phyloP scores from a whole-genome alignment of 2,888 invertebrate genomes.

The Tubulanus polymorphus region DNA sequence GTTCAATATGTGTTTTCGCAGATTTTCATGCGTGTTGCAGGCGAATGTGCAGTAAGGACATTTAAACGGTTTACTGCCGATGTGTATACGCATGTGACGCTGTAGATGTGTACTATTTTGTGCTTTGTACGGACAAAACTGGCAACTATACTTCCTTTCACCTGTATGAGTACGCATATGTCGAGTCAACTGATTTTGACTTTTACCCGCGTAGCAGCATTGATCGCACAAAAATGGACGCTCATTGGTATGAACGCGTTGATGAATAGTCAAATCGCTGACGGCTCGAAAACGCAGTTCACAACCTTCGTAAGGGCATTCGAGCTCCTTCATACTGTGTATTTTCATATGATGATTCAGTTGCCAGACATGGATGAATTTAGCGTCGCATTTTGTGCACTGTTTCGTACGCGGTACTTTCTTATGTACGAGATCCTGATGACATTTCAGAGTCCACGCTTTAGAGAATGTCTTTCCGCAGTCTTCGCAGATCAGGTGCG shows the following conservation, averaged over 20 bases:
- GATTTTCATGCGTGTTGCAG: constrained; percentile 68
- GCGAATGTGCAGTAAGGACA: constrained; percentile 66
- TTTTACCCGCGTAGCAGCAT: constrained; percentile 68
- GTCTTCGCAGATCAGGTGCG: constrained; percentile 33
- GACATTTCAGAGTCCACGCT: constrained; percentile 25
- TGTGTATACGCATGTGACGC: constrained; percentile 52
- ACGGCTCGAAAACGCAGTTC: constrained; percentile 81
- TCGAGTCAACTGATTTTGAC: constrained; percentile 40
- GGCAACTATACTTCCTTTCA: constrained; percentile 46
- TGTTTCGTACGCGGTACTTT: constrained; percentile 64
- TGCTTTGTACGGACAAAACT: constrained; percentile 50
- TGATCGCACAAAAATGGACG: constrained; percentile 79
- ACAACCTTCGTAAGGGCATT: constrained; percentile 75
- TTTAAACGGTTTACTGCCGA: constrained; percentile 50
- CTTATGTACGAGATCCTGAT: constrained; percentile 30
- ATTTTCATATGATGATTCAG: constrained; percentile 64
- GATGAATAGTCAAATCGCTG: constrained; percentile 79
- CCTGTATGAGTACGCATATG: constrained; percentile 49
- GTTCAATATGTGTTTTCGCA: constrained; percentile 78
- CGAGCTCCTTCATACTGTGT: constrained; percentile 62
- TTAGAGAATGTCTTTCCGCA: constrained; percentile 38
- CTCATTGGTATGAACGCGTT: constrained; percentile 75
- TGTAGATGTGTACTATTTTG: constrained; percentile 44
- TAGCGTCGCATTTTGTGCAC: constrained; percentile 79
- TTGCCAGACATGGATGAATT: constrained; percentile 65